A percentile compares a stretch with the other conserved stretches of the same genome.
phyloP scores from a whole-genome alignment of 2,797 vertebrate species.

The Otolemur crassicaudatus region DNA sequence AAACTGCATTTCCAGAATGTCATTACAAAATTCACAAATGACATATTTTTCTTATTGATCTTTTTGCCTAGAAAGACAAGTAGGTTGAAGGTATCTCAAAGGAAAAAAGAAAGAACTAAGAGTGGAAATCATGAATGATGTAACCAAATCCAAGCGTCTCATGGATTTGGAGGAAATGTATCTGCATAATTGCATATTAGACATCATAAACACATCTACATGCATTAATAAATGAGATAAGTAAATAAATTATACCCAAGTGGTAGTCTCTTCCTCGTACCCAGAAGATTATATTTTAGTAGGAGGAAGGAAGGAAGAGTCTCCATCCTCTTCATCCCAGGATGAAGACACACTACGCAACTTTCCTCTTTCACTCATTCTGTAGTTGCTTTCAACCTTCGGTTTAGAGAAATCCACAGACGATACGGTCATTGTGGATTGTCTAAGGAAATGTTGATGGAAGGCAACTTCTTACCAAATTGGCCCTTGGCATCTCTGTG shows the following conservation, averaged over 20 bases:
- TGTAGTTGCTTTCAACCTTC: background rate
- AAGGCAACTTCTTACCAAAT: background rate
- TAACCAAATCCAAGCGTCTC: background rate
- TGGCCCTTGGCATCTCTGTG: background rate
- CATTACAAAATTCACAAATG: background rate
- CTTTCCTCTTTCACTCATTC: background rate
- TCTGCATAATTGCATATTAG: too few species aligned
- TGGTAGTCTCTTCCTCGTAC: background rate
- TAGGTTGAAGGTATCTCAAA: background rate
- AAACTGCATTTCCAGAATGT: background rate
- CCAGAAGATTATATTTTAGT: background rate
- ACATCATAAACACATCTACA: background rate
- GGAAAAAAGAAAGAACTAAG: background rate
- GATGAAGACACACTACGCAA: background rate
- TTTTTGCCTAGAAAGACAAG: slow-evolving; percentile 30
- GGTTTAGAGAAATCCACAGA: background rate
- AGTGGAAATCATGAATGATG: background rate
- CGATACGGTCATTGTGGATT: background rate
- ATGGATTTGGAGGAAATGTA: background rate
- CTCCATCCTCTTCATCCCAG: background rate
- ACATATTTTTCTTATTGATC: slow-evolving; percentile 15
- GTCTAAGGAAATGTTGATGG: background rate
- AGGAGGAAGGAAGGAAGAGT: background rate
- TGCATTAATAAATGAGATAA: slow-evolving; percentile 9
- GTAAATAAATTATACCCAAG: background rate